Conservation (phyloP, 2,113 vertebrate species). For the Oreotrochilus melanogaster region DNA sequence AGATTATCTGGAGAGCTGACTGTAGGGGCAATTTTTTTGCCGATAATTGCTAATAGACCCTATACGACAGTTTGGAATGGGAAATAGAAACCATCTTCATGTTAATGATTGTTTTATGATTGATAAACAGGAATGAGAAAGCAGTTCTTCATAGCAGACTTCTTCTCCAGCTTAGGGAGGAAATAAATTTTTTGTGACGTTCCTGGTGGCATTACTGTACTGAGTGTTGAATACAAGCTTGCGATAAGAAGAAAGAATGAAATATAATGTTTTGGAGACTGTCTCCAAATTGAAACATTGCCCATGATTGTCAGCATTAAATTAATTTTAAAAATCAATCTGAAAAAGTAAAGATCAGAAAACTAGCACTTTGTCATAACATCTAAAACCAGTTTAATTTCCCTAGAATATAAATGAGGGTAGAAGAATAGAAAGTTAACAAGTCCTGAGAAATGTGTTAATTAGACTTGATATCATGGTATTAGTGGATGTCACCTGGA, state of each 20-base stretch:
- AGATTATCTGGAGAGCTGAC: slow-evolving; percentile 23
- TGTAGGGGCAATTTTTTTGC: slow-evolving; percentile 18
- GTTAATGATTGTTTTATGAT: slow-evolving; percentile 33
- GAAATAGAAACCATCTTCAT: slow-evolving; percentile 52
- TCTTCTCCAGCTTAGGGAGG: not conserved
- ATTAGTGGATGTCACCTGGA: not conserved
- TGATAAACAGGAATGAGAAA: slow-evolving; percentile 9
- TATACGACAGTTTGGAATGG: slow-evolving; percentile 12
- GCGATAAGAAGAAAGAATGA: not conserved
- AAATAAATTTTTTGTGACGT: not conserved
- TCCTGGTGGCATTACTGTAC: not conserved
- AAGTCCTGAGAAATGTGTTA: not conserved
- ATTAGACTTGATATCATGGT: not conserved
- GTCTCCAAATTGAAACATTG: not conserved
- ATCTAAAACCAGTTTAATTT: not conserved
- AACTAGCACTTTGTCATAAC: not conserved
- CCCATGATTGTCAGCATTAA: not conserved
- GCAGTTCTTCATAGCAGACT: not conserved
- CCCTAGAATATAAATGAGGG: not conserved
- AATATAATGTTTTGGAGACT: not conserved
- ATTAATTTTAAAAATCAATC: not conserved
- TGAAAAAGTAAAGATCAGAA: not conserved
- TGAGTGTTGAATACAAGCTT: not conserved
- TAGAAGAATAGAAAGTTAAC: not conserved
- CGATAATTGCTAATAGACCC: slow-evolving; percentile 46